phyloP scores from a whole-genome alignment of 2,888 invertebrate species.

The Drosophila anomalata region DNA sequence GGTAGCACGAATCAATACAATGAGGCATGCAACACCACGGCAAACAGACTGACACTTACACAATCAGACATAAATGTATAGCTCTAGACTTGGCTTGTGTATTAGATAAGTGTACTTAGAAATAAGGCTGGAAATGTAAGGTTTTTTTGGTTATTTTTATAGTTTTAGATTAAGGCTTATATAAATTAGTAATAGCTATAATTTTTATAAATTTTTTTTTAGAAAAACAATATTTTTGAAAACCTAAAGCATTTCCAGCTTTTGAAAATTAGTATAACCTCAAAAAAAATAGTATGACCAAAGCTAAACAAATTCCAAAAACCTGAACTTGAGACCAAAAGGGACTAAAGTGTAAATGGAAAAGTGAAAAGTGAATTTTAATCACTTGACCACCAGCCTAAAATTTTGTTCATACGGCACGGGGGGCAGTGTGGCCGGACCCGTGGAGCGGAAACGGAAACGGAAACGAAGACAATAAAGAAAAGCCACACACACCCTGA shows the following conservation, averaged over 20 bases:
- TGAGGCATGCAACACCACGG: constrained; percentile 73
- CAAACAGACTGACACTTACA: constrained; percentile 35
- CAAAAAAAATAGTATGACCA: background rate
- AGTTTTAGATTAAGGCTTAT: background rate
- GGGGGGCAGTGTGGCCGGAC: constrained; percentile 70
- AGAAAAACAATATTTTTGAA: background rate
- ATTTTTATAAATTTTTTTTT: background rate
- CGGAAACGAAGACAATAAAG: background rate
- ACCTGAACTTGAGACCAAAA: constrained; percentile 12
- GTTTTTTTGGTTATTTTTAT: background rate
- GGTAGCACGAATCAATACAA: constrained; percentile 44
- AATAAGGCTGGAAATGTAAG: constrained; percentile 21
- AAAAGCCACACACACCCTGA: background rate
- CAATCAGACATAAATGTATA: constrained; percentile 18
- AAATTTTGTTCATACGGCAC: constrained; percentile 82
- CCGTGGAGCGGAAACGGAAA: constrained; percentile 45
- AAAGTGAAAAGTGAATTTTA: constrained; percentile 48
- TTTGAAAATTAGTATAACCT: background rate
- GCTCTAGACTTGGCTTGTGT: constrained; percentile 22
- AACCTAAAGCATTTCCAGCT: constrained; percentile 2
- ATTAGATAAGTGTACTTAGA: constrained; percentile 1
- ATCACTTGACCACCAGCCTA: constrained; percentile 83
- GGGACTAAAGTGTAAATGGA: constrained; percentile 3
- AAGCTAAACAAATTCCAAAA: background rate
- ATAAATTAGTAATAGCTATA: background rate